Percentiles rank a stretch among this genome's conserved stretches.
Evolutionary conservation across 2,888 invertebrate species (phyloP).

Genomic region (Apamea anceps): DNA sequence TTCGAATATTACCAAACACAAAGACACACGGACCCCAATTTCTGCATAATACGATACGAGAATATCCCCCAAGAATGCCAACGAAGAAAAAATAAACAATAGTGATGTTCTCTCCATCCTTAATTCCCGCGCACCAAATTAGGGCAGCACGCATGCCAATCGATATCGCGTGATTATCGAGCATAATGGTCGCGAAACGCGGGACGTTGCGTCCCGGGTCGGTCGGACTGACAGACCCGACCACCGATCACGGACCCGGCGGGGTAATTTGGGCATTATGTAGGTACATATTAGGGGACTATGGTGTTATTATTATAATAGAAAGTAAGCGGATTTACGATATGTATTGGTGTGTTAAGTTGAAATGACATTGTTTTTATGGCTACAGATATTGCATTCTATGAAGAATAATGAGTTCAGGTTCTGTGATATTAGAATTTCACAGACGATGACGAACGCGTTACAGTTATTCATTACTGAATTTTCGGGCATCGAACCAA

Average conservation of each 20-base stretch:
- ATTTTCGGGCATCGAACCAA: slow-evolving; percentile 1
- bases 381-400: not conserved
- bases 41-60: slow-evolving; percentile 18
- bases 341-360: slow-evolving; percentile 12
- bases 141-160: slow-evolving; percentile 84
- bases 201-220: slow-evolving; percentile 66
- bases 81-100: slow-evolving; percentile 43
- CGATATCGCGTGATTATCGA: slow-evolving; percentile 89
- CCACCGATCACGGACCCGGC: slow-evolving; percentile 36
- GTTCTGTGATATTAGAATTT: not conserved
- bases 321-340: slow-evolving; percentile 56
- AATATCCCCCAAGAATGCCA: slow-evolving; percentile 29
- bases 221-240: slow-evolving; percentile 37
- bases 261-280: slow-evolving; percentile 74
- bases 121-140: slow-evolving; percentile 74
- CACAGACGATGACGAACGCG: not conserved
- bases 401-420: not conserved
- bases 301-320: slow-evolving; percentile 58
- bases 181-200: slow-evolving; percentile 77
- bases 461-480: not conserved
- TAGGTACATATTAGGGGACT: slow-evolving; percentile 52
- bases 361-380: slow-evolving; percentile 12
- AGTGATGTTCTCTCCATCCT: slow-evolving; percentile 46
- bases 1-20: not conserved
- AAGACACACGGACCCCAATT: slow-evolving; percentile 1